A percentile compares a stretch with the other conserved stretches of the same genome.
phyloP scores from a whole-genome alignment of 64 coral and sea anemone genomes.

The Actinia equina region DNA sequence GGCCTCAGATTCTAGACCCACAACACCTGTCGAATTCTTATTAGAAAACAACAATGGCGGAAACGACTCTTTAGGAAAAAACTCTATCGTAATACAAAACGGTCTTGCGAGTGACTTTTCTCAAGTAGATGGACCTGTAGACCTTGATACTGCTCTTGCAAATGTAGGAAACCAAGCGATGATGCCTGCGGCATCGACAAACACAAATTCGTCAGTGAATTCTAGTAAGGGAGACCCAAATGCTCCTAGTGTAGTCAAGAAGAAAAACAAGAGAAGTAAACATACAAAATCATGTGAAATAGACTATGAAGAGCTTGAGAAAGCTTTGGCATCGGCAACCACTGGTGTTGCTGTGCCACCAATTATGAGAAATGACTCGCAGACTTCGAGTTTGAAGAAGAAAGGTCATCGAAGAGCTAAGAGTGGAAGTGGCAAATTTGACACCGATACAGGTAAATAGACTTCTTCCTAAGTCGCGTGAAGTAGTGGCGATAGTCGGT shows the following conservation, averaged over 20 bases:
- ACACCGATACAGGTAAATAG: slow-evolving; percentile 71
- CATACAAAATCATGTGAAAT: slow-evolving; percentile 99
- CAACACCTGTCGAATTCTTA: slow-evolving; percentile 63
- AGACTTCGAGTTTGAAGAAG: slow-evolving; percentile 63
- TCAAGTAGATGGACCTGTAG: slow-evolving; percentile 25
- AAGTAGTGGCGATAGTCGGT: too few species aligned
- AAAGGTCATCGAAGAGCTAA: slow-evolving; percentile 87
- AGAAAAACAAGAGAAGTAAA: slow-evolving; percentile 86
- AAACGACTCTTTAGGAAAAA: slow-evolving; percentile 41
- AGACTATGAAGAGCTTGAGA: slow-evolving; percentile 98
- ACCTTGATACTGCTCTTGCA: slow-evolving; percentile 62
- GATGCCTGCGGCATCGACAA: slow-evolving; percentile 25
- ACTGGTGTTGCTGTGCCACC: slow-evolving; percentile 50
- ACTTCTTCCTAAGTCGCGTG: neutral
- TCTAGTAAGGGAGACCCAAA: slow-evolving; percentile 48
- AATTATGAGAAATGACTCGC: slow-evolving; percentile 36
- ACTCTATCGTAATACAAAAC: slow-evolving; percentile 57
- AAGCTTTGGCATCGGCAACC: slow-evolving; percentile 76
- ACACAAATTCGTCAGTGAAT: slow-evolving; percentile 31
- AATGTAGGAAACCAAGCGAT: slow-evolving; percentile 68
- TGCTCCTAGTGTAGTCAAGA: slow-evolving; percentile 55
- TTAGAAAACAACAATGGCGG: slow-evolving; percentile 54
- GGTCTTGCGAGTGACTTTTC: slow-evolving; percentile 51
- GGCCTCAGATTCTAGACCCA: slow-evolving; percentile 55
- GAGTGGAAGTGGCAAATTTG: slow-evolving; percentile 85